Conservation (phyloP, 2,797 vertebrate species). For the Coccyzus lansbergi region DNA sequence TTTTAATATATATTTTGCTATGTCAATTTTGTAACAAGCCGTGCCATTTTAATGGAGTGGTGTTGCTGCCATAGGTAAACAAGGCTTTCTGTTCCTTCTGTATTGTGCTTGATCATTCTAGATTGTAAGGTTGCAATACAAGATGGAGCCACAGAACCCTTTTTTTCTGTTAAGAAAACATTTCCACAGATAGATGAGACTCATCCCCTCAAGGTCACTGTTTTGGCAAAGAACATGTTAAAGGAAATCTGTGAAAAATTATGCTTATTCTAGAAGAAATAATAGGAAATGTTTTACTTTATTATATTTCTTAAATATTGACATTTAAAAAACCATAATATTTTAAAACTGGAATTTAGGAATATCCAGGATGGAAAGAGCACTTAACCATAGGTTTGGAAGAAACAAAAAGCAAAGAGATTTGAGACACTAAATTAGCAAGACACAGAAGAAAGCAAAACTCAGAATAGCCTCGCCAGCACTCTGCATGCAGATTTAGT, state of each 20-base stretch:
- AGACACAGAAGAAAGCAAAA: slow-evolving; percentile 11
- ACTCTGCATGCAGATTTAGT: not conserved
- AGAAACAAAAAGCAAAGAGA: slow-evolving; percentile 59
- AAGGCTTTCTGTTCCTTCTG: not conserved
- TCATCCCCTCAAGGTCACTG: not conserved
- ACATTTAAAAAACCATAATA: not conserved
- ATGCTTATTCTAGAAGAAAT: slow-evolving; percentile 23
- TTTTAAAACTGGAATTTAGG: slow-evolving; percentile 34
- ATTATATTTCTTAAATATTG: slow-evolving; percentile 46
- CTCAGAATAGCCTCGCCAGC: slow-evolving; percentile 56
- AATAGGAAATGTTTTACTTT: not conserved
- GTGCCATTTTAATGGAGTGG: not conserved
- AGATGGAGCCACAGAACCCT: not conserved
- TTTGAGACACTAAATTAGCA: slow-evolving; percentile 33
- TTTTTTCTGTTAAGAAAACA: not conserved
- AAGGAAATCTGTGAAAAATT: not conserved
- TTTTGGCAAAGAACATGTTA: not conserved
- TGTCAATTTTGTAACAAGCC: not conserved
- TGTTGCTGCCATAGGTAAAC: not conserved
- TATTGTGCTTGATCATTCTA: not conserved
- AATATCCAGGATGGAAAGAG: slow-evolving; percentile 12
- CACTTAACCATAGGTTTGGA: slow-evolving; percentile 45
- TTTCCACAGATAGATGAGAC: not conserved
- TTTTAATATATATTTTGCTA: not conserved
- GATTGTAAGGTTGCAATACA: not conserved